Percentiles rank a stretch among this genome's conserved stretches.
These are phyloP conservation scores for Oryzias sinensis DNA, from an alignment of 2,797 vertebrate species.

Conservation along the genomic window DNA sequence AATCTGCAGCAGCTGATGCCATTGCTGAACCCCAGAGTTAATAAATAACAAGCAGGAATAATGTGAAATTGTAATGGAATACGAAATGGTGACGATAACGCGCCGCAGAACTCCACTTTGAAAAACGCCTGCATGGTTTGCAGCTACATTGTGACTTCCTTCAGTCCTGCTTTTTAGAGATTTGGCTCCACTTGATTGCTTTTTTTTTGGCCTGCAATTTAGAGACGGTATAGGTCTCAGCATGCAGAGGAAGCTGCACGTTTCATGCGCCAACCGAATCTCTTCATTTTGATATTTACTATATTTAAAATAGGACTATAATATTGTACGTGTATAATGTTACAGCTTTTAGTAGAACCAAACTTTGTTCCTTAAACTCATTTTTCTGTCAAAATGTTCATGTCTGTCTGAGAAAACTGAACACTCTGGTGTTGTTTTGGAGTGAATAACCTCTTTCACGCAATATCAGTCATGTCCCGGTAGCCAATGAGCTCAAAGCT, in stretches of 20 bases:
- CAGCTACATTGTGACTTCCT: constrained; percentile 5
- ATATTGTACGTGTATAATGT: too few relatives aligned
- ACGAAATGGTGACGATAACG: constrained; percentile 33
- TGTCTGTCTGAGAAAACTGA: too few relatives aligned
- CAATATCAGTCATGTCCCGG: too few relatives aligned
- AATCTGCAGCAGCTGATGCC: constrained; percentile 31
- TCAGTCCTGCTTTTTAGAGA: background rate
- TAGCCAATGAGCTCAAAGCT: too few relatives aligned
- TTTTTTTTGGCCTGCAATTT: background rate
- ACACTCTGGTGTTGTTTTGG: too few relatives aligned
- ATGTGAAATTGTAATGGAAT: constrained; percentile 54
- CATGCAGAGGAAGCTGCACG: background rate
- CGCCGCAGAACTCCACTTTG: constrained; percentile 7
- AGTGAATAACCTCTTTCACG: too few relatives aligned
- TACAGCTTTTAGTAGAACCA: too few relatives aligned
- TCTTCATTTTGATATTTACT: too few relatives aligned
- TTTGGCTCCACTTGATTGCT: constrained; percentile 1
- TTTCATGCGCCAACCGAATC: background rate
- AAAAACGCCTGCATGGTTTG: constrained; percentile 10
- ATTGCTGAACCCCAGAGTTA: constrained; percentile 43
- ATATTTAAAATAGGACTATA: too few relatives aligned
- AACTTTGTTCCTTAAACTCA: too few relatives aligned
- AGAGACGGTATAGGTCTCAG: background rate
- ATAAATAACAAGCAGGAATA: constrained; percentile 51
- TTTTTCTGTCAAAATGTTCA: too few relatives aligned